Base-by-base conservation (phyloP, 30 jellyfish, hydroid and myxozoan species). In the Turritopsis rubra region DNA sequence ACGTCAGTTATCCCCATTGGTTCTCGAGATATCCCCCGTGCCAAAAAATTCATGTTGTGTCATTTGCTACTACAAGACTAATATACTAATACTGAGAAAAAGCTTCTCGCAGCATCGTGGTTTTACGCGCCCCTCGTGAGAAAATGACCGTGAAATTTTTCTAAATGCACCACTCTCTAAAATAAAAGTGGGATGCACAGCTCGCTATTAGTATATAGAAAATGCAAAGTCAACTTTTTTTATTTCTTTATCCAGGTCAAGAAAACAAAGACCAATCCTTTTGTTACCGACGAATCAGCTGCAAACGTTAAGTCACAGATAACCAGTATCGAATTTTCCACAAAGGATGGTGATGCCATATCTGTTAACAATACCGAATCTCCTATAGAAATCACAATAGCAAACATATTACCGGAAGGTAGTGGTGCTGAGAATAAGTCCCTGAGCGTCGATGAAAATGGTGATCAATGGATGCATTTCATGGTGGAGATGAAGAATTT, bases 281-380 rank as follows among this genome's bases (percentile, higher is more conserved):
- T 23, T 52, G 18, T 52, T 0, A n/a, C 24, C 82, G 82, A 0
- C 71, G 60, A 7, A 29, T 74, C 82, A 16, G 82, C 82, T 24
- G 53, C 53, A 16, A 30, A 74, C 9, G 82, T 88, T 83, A 88
- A 72, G 52, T 75, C 96, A 5, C 73, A 85, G 27, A 53, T 88
- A 28, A 83, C 90, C 22, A 72, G 72, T 31, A 74, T 75, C 52
- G 84, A 77, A n/a, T 21, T 88, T 18, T 79, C 53, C 16, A 22
- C 96, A 13, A 74, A 23, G 70, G 83, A 74, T 41, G 85, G 75
- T 20, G 19, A 73, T 18, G 71, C 53, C 19, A 19, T 88, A 81
- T 25, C 65, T 18, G 86, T 88, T 29, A 60, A 27, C 28, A 54
- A 88, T 31, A 75, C 96, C 75, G 53, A 65, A 41, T 21, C 30